Evolutionary conservation across 1,140 invertebrate species (phyloP), one percentile per base, ranked within the genome.

Genomic region (Sinella curviseta): DNA sequence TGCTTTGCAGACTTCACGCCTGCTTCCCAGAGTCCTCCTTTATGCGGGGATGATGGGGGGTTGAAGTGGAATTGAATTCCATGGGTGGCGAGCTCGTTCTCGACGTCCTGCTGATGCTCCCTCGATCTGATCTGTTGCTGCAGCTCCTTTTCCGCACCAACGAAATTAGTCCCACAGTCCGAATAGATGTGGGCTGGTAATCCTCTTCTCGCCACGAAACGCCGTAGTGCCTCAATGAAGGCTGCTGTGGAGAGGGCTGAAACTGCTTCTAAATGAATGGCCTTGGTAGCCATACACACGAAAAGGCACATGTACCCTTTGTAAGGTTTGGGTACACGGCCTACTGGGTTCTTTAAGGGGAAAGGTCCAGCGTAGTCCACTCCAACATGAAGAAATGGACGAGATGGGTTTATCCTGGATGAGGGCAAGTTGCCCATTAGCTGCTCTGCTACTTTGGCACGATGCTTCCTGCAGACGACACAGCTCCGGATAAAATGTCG

Each of bases 341-440:
- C 78, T 24, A 74, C 70, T 26, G 79, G 70, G 12, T 74, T 75
- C 75, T 84, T 86, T 0, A 87, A 76, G n/a, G 73, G n/a, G 30
- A 87, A 84, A 4, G 85, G 85, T 1, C 87, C 88, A 1, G 85
- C 86, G 77, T 84, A 88, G 82, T 88, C 87, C 0, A 87, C 82
- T 0, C 86, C 88, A 0, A 80, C 81, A n/a, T 85, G 73, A 39
- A 80, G 77, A 78, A 89, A 89, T 2, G 86, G 85, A 8, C 83
- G 77, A 0, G 81, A 70, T 30, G 65, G 30, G 65, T 30, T 70
- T 1, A 70, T 30, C 8, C 65, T 4, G 8, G 65, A 1, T 3
- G 86, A 87, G 24, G 88, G 65, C 3, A 8, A 31, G 2, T n/a
- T n/a, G n/a, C 26, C 65, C 65, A 70, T 70, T 14, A 70, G 65